Percentiles rank a stretch among this genome's conserved stretches.
These are phyloP conservation scores for Stratiolaelaps scimitus DNA, from an alignment of 1,140 invertebrate genomes.

Conservation along the genomic window DNA sequence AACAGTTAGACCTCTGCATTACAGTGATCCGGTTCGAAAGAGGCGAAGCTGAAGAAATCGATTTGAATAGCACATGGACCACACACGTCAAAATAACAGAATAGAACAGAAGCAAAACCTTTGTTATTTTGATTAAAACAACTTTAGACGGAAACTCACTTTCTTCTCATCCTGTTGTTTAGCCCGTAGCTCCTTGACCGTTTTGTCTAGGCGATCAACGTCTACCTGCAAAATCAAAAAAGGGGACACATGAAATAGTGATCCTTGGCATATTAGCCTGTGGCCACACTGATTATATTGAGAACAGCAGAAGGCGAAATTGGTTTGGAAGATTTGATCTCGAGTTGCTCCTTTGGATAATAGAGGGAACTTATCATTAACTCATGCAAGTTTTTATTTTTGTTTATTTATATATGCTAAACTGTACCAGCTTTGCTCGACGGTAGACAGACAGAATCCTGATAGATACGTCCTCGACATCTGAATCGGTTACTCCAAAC, in stretches of 20 bases:
- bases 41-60: no score
- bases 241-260: neutral
- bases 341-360: no score
- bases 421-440: conserved; percentile 53
- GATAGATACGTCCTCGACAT: conserved; percentile 70
- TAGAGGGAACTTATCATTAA: no score
- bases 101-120: no score
- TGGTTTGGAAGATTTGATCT: no score
- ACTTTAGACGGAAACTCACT: neutral
- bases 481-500: conserved; percentile 66
- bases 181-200: conserved; percentile 7
- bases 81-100: no score
- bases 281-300: neutral
- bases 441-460: conserved; percentile 72
- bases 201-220: conserved; percentile 14
- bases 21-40: no score
- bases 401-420: neutral
- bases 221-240: conserved; percentile 7
- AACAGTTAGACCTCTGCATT: no score
- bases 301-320: neutral
- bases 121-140: no score
- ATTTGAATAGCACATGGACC: no score
- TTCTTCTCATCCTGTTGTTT: conserved; percentile 22
- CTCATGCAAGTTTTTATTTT: no score
- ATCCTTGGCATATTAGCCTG: neutral